phyloP scores from a whole-genome alignment of 2,888 invertebrate species.

The Amphipyra berbera region DNA sequence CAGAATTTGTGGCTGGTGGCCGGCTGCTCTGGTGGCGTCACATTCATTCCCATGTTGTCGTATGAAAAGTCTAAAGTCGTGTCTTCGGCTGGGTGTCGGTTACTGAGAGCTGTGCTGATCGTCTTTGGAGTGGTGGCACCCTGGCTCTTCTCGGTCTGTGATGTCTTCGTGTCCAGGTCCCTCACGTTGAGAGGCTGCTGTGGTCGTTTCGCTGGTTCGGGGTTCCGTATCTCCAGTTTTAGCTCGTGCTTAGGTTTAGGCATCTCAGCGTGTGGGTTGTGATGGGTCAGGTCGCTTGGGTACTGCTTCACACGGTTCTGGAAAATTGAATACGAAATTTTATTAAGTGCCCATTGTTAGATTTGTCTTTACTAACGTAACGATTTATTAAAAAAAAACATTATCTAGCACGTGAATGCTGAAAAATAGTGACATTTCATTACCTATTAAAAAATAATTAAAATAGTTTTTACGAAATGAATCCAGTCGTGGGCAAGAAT shows the following conservation, averaged over 20 bases:
- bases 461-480: no score
- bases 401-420: no score
- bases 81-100: constrained; percentile 94
- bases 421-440: no score
- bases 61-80: constrained; percentile 94
- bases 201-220: constrained; percentile 78
- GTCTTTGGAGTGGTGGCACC: constrained; percentile 91
- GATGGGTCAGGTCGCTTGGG: constrained; percentile 82
- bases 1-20: constrained; percentile 81
- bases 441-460: no score
- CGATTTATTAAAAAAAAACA: background rate
- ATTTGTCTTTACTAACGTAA: background rate
- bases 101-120: constrained; percentile 92
- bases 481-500: no score
- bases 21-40: constrained; percentile 89
- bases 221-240: constrained; percentile 82
- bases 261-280: constrained; percentile 86
- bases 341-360: background rate
- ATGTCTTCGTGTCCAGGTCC: constrained; percentile 80
- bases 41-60: constrained; percentile 94
- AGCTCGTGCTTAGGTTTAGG: constrained; percentile 82
- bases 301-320: constrained; percentile 86
- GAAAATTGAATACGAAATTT: constrained; percentile 37
- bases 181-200: constrained; percentile 80
- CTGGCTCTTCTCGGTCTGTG: constrained; percentile 86